Base-by-base conservation (phyloP, 2,113 vertebrate genomes). In the Saimiri boliviensis region DNA sequence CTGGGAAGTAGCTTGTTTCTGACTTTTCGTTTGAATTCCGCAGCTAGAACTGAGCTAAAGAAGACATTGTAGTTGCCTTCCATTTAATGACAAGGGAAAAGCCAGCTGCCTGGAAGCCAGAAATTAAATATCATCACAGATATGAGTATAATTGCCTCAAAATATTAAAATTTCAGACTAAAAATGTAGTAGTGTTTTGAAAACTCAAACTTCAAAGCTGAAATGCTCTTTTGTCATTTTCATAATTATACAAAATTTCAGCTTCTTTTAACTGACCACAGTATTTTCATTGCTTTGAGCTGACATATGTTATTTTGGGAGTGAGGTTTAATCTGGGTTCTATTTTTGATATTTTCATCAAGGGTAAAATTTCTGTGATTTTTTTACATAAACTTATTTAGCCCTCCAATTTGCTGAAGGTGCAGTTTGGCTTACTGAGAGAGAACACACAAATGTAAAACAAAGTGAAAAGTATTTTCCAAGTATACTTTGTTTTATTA, bases 211-310 rank as follows among this genome's bases (percentile, higher is more conserved):
- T 84, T 96, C n/a, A 14, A 90, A 97, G 42, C n/a, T 56, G 66
- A 77, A 91, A 60, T 81, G 8, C 0, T 63, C 54, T 94, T 92
- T 74, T 73, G 10, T 95, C 63, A 89, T 89, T 91, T 93, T 89
- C n/a, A 60, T 91, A 73, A 85, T 23, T 80, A n/a, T 7, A 82
- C 8, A 94, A 54, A 77, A 68, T 86, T 86, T 95, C 73, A 88
- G 21, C 89, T 80, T 27, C 37, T 96, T 70, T 63, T n/a, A 82
- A 11, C 30, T 85, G 56, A 63, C 35, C 19, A 1, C n/a, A 66
- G 49, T 91, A 73, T 85, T 97, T 94, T 94, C 45, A 54, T 54
- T 95, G 76, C 45, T 86, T 89, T 95, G 58, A 87, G n/a, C 8
- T 37, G 54, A 95, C 19, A 87, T 97, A 37, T 35, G 19, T 93